phyloP scores from a whole-genome alignment of 2,888 invertebrate genomes.

The Drosophila robusta region DNA sequence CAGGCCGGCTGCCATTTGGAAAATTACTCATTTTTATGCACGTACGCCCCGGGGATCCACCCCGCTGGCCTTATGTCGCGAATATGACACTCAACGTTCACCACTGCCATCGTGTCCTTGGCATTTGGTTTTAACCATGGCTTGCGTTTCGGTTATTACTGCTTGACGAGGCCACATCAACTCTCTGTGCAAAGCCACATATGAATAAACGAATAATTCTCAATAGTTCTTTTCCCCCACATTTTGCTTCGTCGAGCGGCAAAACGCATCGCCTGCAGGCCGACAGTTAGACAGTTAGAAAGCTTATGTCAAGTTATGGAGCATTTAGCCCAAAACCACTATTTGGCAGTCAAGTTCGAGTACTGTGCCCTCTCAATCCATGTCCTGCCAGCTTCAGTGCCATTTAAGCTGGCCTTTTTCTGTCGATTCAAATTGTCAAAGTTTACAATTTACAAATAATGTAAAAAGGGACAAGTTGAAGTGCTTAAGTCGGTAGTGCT shows the following conservation, averaged over 20 bases:
- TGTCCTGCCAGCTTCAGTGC: neutral
- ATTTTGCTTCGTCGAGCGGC: conserved; percentile 32
- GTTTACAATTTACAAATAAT: too few species aligned
- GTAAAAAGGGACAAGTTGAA: too few species aligned
- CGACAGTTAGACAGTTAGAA: conserved; percentile 19
- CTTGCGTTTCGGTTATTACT: conserved; percentile 66
- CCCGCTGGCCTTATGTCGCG: conserved; percentile 13
- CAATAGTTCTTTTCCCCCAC: conserved; percentile 2
- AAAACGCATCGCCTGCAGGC: conserved; percentile 33
- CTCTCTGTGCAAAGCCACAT: conserved; percentile 29
- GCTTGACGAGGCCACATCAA: conserved; percentile 44
- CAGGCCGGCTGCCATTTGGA: conserved; percentile 47
- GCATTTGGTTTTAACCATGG: conserved; percentile 63
- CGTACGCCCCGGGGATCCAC: conserved; percentile 31
- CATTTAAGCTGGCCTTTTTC: neutral
- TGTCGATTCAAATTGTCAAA: conserved; percentile 3
- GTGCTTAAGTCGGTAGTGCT: too few species aligned
- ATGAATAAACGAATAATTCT: conserved; percentile 30
- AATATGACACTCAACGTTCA: conserved; percentile 70
- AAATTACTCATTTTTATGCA: conserved; percentile 55
- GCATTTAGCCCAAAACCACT: conserved; percentile 30
- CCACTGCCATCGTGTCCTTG: conserved; percentile 63
- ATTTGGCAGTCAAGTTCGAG: conserved; percentile 8
- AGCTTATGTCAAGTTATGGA: conserved; percentile 46
- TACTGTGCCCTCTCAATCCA: neutral